Conservation (phyloP, 2,888 invertebrate species). For the Hemicrepidius hirtus region DNA sequence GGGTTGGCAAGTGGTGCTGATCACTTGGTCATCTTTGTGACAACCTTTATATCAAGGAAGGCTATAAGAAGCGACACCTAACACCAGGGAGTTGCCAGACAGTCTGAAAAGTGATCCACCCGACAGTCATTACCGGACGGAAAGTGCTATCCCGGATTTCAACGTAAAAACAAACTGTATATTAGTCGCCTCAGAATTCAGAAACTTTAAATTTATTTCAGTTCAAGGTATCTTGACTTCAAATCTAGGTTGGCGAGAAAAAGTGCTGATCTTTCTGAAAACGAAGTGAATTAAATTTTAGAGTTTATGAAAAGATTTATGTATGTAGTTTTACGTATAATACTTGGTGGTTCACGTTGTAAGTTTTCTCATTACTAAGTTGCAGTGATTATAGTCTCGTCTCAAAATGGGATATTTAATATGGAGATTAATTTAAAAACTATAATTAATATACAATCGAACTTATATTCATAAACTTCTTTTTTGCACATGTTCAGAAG, state of each 20-base stretch:
- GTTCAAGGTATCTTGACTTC: background rate
- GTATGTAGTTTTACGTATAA: background rate
- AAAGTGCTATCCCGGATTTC: background rate
- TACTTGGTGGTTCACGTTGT: too few relatives aligned
- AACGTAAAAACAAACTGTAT: conserved; percentile 7
- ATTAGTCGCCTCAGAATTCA: background rate
- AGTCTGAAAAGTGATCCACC: conserved; percentile 37
- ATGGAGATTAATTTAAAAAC: too few relatives aligned
- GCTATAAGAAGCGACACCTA: conserved; percentile 40
- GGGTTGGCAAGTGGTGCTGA: conserved; percentile 28
- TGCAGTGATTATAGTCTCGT: too few relatives aligned
- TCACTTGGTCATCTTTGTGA: conserved; percentile 41
- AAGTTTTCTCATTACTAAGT: too few relatives aligned
- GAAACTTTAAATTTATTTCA: conserved; percentile 7
- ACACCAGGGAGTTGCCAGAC: conserved; percentile 38
- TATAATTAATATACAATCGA: too few relatives aligned
- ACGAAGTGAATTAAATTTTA: background rate
- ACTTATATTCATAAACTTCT: too few relatives aligned
- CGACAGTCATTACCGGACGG: conserved; percentile 29
- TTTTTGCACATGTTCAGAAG: too few relatives aligned
- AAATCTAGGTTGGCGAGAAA: background rate
- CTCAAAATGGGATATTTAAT: too few relatives aligned
- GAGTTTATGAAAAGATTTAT: conserved; percentile 2
- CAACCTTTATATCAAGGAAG: conserved; percentile 29
- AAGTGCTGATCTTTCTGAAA: conserved; percentile 4